Conservation (phyloP, 2,888 invertebrate species). For the Lepetodrilus schrolli region DNA sequence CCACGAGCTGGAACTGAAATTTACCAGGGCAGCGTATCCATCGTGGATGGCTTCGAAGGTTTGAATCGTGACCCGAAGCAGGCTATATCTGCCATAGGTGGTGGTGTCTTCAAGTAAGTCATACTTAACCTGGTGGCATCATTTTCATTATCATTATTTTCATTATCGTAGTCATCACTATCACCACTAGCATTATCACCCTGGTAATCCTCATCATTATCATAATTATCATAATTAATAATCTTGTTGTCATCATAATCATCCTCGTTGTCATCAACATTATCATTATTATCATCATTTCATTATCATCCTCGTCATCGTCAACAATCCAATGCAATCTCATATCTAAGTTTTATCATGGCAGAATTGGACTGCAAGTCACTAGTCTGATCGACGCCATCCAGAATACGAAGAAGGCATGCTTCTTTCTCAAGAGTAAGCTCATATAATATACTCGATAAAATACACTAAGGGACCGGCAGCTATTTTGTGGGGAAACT, state of each 20-base stretch:
- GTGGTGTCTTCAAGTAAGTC: slow-evolving; percentile 47
- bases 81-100: slow-evolving; percentile 42
- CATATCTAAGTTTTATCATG: neutral
- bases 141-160: too few relatives aligned
- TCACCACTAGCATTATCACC: too few relatives aligned
- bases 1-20: slow-evolving; percentile 45
- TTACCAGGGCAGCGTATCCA: slow-evolving; percentile 43
- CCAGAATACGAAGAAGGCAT: slow-evolving; percentile 48
- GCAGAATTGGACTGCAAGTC: slow-evolving; percentile 45
- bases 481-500: too few relatives aligned
- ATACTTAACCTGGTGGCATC: too few relatives aligned
- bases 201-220: too few relatives aligned
- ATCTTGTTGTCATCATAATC: too few relatives aligned
- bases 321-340: neutral
- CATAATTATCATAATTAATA: too few relatives aligned
- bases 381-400: slow-evolving; percentile 48
- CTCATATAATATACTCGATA: neutral
- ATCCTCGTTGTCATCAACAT: too few relatives aligned
- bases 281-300: too few relatives aligned
- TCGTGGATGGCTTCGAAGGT: slow-evolving; percentile 46
- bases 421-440: slow-evolving; percentile 52
- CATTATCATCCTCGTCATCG: too few relatives aligned
- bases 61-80: slow-evolving; percentile 47
- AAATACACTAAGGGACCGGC: neutral
- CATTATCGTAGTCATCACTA: too few relatives aligned